Percentiles rank a stretch among this genome's conserved stretches.
These are phyloP conservation scores for Ovis canadensis DNA, from an alignment of 2,113 vertebrate species.

Conservation along the genomic window DNA sequence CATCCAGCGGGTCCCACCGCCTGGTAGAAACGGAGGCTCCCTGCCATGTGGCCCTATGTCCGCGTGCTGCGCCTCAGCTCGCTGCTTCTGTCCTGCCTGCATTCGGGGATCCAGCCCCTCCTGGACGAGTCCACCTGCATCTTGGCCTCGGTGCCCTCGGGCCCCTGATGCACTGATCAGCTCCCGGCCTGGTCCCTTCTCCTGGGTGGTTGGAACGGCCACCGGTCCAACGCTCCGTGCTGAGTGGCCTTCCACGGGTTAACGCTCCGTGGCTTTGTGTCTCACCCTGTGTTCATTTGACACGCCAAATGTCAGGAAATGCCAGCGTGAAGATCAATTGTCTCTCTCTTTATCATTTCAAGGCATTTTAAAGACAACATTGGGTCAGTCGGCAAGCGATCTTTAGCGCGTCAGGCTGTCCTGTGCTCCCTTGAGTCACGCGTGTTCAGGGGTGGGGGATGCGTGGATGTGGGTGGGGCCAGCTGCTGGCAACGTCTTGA, in stretches of 20 bases:
- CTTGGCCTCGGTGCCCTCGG: rapidly evolving
- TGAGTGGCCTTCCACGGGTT: rapidly evolving
- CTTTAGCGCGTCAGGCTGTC: rapidly evolving
- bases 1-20: rapidly evolving
- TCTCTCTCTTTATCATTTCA: background rate
- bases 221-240: rapidly evolving
- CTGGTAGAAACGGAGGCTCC: rapidly evolving
- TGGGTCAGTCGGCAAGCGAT: background rate
- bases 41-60: rapidly evolving
- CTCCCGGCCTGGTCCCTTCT: background rate
- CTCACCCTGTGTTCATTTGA: background rate
- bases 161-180: rapidly evolving
- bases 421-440: rapidly evolving
- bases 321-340: slow-evolving; percentile 24
- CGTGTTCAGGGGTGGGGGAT: rapidly evolving
- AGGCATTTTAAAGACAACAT: background rate
- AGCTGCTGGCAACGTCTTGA: background rate
- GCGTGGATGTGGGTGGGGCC: rapidly evolving
- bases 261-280: background rate
- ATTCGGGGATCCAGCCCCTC: rapidly evolving
- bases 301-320: slow-evolving; percentile 43
- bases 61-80: rapidly evolving
- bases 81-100: background rate
- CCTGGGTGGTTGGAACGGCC: rapidly evolving
- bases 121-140: rapidly evolving